A percentile compares a stretch with the other conserved stretches of the same genome.
Conservation (phyloP, 2,797 vertebrate species). For the Synaphobranchus kaupii region DNA sequence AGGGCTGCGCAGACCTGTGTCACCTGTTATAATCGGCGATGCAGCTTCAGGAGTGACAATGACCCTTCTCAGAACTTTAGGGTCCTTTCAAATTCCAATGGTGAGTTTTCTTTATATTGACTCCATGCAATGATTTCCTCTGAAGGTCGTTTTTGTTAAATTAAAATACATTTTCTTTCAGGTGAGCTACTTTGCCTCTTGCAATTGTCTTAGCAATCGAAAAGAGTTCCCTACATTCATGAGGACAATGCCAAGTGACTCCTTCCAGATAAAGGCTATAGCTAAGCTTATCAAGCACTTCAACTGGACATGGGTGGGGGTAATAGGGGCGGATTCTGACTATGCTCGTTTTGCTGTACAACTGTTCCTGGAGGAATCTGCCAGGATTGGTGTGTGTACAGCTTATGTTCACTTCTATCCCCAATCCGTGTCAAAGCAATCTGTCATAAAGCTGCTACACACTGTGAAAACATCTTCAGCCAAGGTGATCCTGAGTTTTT, state of each 20-base stretch:
- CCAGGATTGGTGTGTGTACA: constrained; percentile 65
- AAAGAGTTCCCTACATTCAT: constrained; percentile 77
- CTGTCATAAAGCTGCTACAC: constrained; percentile 59
- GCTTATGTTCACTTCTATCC: constrained; percentile 78
- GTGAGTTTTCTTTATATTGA: constrained; percentile 48
- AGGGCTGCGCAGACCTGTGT: constrained; percentile 45
- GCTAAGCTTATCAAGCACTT: constrained; percentile 72
- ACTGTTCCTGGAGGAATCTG: constrained; percentile 72
- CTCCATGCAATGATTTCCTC: background rate
- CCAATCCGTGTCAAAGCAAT: constrained; percentile 64
- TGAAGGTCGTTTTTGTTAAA: background rate
- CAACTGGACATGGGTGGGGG: constrained; percentile 79
- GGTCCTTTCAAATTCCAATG: constrained; percentile 67
- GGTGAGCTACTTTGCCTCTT: constrained; percentile 82
- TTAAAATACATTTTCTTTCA: constrained; percentile 41
- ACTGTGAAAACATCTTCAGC: constrained; percentile 63
- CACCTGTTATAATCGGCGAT: constrained; percentile 68
- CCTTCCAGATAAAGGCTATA: constrained; percentile 69
- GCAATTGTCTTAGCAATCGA: constrained; percentile 77
- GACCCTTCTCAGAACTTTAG: constrained; percentile 65
- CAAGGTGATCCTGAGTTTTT: constrained; percentile 74
- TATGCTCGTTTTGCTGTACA: constrained; percentile 79
- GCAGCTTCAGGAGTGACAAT: constrained; percentile 67
- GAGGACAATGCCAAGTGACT: constrained; percentile 73
- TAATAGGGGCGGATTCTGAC: constrained; percentile 74